A percentile compares a stretch with the other conserved stretches of the same genome.
phyloP scores from a whole-genome alignment of 2,113 vertebrate genomes.

The Willisornis vidua region DNA sequence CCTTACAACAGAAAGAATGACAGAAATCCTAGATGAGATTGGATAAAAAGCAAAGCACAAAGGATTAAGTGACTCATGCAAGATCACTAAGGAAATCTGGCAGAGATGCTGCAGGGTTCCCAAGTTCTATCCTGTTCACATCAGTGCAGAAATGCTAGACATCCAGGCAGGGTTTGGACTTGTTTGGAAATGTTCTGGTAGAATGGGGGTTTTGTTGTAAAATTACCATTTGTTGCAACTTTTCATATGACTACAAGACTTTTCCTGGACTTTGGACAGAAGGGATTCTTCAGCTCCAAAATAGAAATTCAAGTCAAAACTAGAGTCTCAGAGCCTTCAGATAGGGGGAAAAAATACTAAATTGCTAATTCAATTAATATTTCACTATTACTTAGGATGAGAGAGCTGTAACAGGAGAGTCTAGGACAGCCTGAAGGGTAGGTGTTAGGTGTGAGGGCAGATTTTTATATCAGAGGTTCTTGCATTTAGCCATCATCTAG shows the following conservation, averaged over 20 bases:
- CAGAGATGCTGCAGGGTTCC: neutral
- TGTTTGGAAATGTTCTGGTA: neutral
- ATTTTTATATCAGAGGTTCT: neutral
- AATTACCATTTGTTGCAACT: neutral
- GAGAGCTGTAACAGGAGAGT: neutral
- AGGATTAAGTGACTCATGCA: slow-evolving; percentile 3
- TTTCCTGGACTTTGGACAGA: neutral
- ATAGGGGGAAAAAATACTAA: neutral
- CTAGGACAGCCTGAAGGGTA: neutral
- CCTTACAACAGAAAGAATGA: neutral
- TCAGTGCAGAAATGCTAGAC: neutral
- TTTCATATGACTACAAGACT: neutral
- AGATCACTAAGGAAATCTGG: neutral
- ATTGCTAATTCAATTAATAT: neutral
- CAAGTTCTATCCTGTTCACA: neutral
- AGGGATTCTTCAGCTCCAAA: neutral
- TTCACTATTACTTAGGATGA: neutral
- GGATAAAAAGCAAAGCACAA: neutral
- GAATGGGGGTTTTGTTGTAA: neutral
- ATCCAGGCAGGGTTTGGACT: neutral
- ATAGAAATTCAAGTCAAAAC: neutral
- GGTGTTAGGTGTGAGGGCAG: neutral
- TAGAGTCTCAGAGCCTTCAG: neutral
- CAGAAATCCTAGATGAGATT: neutral
- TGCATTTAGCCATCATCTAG: neutral